Base-by-base conservation (phyloP, 1,140 invertebrate genomes). In the Galleria mellonella region DNA sequence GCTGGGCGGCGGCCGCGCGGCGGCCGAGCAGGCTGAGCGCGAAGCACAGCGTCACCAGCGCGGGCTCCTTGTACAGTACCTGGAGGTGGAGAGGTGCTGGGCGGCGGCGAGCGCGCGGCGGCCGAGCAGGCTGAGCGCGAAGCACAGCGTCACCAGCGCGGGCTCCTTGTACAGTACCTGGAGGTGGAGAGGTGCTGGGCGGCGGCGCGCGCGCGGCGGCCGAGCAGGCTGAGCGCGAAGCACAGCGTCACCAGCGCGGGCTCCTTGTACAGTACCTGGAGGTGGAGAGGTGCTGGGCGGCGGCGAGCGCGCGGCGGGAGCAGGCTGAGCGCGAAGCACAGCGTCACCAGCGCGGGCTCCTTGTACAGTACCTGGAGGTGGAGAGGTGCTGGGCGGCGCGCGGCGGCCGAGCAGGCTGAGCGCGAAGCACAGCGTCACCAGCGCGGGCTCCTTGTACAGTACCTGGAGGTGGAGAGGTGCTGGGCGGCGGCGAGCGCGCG, bases 241-340 rank as follows among this genome's bases (percentile, higher is more conserved):
- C 97, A 99, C 2, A 99, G 86, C 0, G 97, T 94, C 1, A 98
- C 94, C 35, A 98, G 86, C 37, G 89, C 83, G 0, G 95, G 96
- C 64, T 96, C 94, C 53, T 90, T 87, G 4, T n/a, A n/a, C n/a
- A n/a, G n/a, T 49, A 90, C 89, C 89, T 92, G 13, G 92, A 93
- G 28, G 93, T 89, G 1, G 93, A 92, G 58, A 94, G 94, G 43
- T 98, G 97, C 30, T 97, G 96, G 0, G 97, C 96, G 8, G 96
- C 94, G 10, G 96, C 96, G 6, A 99, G 84, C 94, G 32, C 98
- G 46, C 98, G 88, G 8, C 96, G 98, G 28, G 89, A 99, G 78
- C 27, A 99, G 89, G 78, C 96, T 97, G 11, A 99, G 85, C 0
- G 96, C 93, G 78, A 98, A 94, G 81, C 97, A 99, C 2, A 99